A percentile compares a stretch with the other conserved stretches of the same genome.
These are phyloP conservation scores for Hyperopisus bebe DNA, from an alignment of 2,113 vertebrate genomes.

Conservation along the genomic window DNA sequence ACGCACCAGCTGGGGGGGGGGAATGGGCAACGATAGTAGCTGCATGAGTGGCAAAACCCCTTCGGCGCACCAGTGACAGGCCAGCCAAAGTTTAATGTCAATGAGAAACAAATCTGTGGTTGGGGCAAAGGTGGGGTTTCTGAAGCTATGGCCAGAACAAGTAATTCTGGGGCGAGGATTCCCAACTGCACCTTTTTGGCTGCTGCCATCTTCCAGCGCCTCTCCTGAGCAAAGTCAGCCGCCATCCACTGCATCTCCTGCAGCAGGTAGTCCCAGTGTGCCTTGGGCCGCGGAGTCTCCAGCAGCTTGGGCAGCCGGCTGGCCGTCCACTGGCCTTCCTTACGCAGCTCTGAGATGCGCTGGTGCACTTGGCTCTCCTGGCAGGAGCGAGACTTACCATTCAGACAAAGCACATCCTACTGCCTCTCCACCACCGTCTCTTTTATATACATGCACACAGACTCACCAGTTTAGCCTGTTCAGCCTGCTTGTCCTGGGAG, in stretches of 20 bases:
- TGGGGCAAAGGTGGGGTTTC: neutral
- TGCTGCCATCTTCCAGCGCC: slow-evolving; percentile 90
- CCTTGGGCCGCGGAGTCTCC: slow-evolving; percentile 81
- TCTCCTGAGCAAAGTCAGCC: slow-evolving; percentile 93
- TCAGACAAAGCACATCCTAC: neutral
- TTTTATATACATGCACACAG: neutral
- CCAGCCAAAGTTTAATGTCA: neutral
- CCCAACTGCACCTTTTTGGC: slow-evolving; percentile 79
- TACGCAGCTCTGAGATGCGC: slow-evolving; percentile 79
- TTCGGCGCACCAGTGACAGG: neutral
- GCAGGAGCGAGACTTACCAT: neutral
- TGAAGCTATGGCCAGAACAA: neutral
- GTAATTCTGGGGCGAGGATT: neutral
- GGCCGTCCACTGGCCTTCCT: slow-evolving; percentile 89
- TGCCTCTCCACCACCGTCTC: too few relatives aligned
- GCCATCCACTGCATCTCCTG: slow-evolving; percentile 99
- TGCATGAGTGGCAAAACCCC: neutral
- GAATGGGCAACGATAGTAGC: neutral
- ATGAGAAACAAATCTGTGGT: neutral
- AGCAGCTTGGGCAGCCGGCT: slow-evolving; percentile 85
- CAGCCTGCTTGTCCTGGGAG: slow-evolving; percentile 84
- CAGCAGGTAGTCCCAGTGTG: slow-evolving; percentile 95
- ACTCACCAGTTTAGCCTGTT: slow-evolving; percentile 86
- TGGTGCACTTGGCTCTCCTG: slow-evolving; percentile 87
- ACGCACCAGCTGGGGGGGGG: slow-evolving; percentile 70